Evolutionary conservation across 35 echinoderm and acorn worm genomes (phyloP), one percentile per base, ranked within the genome.

Genomic region (Lytechinus variegatus): DNA sequence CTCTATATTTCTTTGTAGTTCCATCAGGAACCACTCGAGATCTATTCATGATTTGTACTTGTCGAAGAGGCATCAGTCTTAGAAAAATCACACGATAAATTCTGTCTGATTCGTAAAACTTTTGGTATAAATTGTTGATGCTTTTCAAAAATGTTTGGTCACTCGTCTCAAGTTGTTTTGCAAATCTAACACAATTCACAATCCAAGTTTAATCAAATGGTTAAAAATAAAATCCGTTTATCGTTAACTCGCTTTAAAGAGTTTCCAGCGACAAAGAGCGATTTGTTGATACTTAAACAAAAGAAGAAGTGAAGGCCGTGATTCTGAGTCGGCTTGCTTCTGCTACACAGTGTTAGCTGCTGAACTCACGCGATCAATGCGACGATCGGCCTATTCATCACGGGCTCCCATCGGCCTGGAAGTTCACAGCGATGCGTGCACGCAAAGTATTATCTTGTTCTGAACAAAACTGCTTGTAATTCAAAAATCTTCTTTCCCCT

Each of bases 1-100:
- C 97, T 66, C 95, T 66, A 55, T 96, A 97, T 52, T 92, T 92
- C 60, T 88, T 92, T 87, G 97, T 95, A 89, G 95, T 95, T 92
- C 86, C 97, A 54, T 92, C 95, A 53, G 97, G 87, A 54, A 97
- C 94, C 14, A 96, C 66, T 19, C 95, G 95, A 54, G 89, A 61
- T 94, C 60, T 53, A 86, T 89, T 87, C 87, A 58, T 87, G 16
- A 56, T 8, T 11, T 52, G 51, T 9, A 54, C 87, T 53, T 95
- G 52, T n/a, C 52, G 28, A 87, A 94, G 92, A 94, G 96, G 92
- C 92, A 94, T 94, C 93, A 94, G 89, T 58, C 87, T 91, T 71
- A 71, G 61, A 71, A 71, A 71, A 16, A 71, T 71, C 61, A 71
- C 14, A 71, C 16, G 24, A 16, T 71, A 21, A 71, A 16, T 66